Percentiles rank a stretch among this genome's conserved stretches.
phyloP scores from a whole-genome alignment of 2,113 vertebrate genomes.

The Mormyrus iriodes region DNA sequence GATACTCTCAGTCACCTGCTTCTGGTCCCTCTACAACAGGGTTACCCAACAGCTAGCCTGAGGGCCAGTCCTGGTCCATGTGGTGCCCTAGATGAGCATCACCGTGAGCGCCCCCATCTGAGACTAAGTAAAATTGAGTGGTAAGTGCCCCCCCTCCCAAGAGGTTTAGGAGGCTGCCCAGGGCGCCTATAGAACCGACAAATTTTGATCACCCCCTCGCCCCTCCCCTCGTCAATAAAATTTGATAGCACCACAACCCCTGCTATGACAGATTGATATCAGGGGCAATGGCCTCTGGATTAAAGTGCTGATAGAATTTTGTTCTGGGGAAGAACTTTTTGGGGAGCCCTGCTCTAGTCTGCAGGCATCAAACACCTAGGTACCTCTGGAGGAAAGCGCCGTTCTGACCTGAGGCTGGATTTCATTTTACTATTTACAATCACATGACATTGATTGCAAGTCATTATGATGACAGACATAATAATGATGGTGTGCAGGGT shows the following conservation, averaged over 20 bases:
- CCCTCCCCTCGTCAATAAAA: too few species aligned
- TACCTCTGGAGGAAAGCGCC: not conserved
- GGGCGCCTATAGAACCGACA: not conserved
- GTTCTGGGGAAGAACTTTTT: not conserved
- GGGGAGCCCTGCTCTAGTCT: not conserved
- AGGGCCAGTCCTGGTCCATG: not conserved
- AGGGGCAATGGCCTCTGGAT: not conserved
- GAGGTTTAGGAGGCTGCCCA: too few species aligned
- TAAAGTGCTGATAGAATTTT: not conserved
- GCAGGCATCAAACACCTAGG: not conserved
- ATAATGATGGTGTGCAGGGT: not conserved
- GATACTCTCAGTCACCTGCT: not conserved
- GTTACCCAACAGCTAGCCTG: not conserved
- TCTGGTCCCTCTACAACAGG: not conserved
- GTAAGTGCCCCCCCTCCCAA: too few species aligned
- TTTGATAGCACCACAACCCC: too few species aligned
- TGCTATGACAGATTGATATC: not conserved
- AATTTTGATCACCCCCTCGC: not conserved
- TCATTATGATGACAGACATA: not conserved
- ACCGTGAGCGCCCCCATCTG: not conserved
- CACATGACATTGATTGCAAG: not conserved
- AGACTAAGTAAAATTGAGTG: too few species aligned
- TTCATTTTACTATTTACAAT: not conserved
- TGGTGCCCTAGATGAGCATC: not conserved
- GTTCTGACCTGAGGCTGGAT: not conserved